Evolutionary conservation across 1,140 invertebrate genomes (phyloP).

Genomic region (Cydia fagiglandana): DNA sequence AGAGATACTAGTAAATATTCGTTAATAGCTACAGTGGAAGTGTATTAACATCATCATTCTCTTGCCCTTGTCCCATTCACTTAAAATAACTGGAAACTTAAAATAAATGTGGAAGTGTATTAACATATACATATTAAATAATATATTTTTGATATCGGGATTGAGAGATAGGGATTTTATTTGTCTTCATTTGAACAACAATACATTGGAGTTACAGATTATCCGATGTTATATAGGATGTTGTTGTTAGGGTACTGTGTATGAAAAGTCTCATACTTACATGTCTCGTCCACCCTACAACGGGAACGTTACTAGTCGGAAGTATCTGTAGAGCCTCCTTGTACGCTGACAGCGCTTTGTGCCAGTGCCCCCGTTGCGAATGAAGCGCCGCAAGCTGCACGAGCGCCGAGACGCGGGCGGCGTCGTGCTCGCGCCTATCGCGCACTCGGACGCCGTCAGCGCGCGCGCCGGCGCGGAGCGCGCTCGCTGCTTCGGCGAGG

Average conservation of each 20-base stretch:
- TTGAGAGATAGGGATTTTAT: too few species aligned
- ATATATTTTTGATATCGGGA: too few species aligned
- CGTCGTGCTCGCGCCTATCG: slow-evolving; percentile 93
- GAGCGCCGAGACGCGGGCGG: slow-evolving; percentile 93
- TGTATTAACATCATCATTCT: too few species aligned
- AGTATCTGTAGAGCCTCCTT: slow-evolving; percentile 90
- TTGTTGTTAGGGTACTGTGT: background rate
- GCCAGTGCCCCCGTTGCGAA: slow-evolving; percentile 90
- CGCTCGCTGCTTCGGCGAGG: slow-evolving; percentile 89
- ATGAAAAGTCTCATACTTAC: slow-evolving; percentile 50
- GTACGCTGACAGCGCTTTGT: slow-evolving; percentile 93
- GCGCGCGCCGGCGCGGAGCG: slow-evolving; percentile 89
- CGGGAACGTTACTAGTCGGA: slow-evolving; percentile 78
- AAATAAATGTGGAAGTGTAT: too few species aligned
- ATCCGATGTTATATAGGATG: background rate
- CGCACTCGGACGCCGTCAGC: slow-evolving; percentile 93
- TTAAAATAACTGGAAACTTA: too few species aligned
- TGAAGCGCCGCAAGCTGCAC: slow-evolving; percentile 94
- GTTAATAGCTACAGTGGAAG: too few species aligned
- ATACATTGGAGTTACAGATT: too few species aligned
- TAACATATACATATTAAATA: too few species aligned
- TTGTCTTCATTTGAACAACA: too few species aligned
- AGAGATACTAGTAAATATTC: too few species aligned
- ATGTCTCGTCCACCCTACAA: slow-evolving; percentile 70
- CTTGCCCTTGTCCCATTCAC: too few species aligned